phyloP scores from a whole-genome alignment of 1,140 invertebrate genomes.

The Doryteuthis pealeii region DNA sequence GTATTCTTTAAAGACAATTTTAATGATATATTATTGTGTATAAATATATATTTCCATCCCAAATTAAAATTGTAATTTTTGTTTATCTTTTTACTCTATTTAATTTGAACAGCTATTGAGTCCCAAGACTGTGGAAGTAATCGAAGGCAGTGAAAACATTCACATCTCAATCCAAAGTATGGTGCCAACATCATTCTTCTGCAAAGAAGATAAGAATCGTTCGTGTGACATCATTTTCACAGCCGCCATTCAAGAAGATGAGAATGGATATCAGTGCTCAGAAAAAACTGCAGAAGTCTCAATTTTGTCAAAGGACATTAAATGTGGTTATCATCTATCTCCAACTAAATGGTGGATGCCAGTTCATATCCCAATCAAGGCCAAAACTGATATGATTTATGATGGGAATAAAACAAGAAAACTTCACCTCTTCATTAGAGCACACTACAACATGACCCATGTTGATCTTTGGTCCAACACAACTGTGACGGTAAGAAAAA shows the following conservation, averaged over 20 bases:
- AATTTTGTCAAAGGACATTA: neutral
- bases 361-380: conserved; percentile 26
- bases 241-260: neutral
- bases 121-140: neutral
- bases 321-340: neutral
- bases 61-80: too few relatives aligned
- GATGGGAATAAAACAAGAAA: conserved; percentile 24
- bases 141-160: neutral
- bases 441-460: too few relatives aligned
- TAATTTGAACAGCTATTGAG: neutral
- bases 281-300: neutral
- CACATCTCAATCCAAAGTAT: neutral
- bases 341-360: conserved; percentile 24
- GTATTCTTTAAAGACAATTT: too few relatives aligned
- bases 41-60: too few relatives aligned
- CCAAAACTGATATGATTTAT: conserved; percentile 32
- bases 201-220: neutral
- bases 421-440: conserved; percentile 13
- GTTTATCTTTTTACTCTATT: too few relatives aligned
- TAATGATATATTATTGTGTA: too few relatives aligned
- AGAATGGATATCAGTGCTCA: neutral
- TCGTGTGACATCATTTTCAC: neutral
- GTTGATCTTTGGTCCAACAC: too few relatives aligned
- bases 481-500: too few relatives aligned
- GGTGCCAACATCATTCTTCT: neutral